Conservation (phyloP, 2,113 vertebrate genomes). For the Laterallus jamaicensis region DNA sequence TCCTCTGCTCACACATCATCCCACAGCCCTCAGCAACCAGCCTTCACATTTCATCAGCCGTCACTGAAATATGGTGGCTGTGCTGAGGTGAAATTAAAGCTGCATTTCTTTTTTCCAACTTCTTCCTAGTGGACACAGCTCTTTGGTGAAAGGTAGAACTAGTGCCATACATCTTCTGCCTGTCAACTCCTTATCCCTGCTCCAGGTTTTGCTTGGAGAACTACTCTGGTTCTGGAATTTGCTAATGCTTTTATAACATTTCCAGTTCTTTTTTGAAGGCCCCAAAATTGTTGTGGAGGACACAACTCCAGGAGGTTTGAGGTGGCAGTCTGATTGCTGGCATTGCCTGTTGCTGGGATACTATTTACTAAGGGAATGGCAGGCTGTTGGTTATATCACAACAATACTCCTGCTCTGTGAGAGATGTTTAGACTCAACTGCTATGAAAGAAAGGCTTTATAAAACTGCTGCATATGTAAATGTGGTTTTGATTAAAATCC, state of each 20-base stretch:
- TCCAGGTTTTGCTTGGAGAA: not conserved
- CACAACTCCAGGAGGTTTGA: not conserved
- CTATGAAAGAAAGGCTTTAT: not conserved
- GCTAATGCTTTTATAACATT: not conserved
- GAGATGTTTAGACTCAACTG: not conserved
- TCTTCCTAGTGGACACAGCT: not conserved
- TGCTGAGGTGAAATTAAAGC: not conserved
- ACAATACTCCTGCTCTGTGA: not conserved
- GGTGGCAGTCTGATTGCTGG: not conserved
- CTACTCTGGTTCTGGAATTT: not conserved
- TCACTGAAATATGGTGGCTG: not conserved
- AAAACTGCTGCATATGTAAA: not conserved
- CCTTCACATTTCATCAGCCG: not conserved
- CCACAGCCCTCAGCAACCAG: not conserved
- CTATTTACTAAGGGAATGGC: not conserved
- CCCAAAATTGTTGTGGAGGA: not conserved
- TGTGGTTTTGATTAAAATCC: not conserved
- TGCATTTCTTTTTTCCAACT: not conserved
- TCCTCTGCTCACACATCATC: rapidly evolving
- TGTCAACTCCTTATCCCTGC: not conserved
- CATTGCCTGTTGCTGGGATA: not conserved
- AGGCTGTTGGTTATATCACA: not conserved
- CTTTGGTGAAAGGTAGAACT: not conserved
- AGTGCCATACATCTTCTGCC: no score
- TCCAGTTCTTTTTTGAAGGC: not conserved